Conservation (phyloP, 1,140 invertebrate genomes). For the Drosophila serrata region DNA sequence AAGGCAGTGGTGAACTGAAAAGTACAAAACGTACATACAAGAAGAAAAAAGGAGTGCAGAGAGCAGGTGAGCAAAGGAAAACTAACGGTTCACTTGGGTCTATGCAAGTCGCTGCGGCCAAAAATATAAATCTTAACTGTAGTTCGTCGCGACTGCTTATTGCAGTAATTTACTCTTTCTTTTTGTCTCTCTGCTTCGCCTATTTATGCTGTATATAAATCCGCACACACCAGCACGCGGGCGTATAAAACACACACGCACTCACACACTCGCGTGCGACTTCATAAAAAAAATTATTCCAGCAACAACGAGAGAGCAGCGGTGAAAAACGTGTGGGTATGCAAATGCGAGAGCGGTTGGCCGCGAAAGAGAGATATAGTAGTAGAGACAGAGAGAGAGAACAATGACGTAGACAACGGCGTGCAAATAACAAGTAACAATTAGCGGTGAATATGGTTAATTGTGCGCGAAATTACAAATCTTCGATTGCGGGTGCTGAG, state of each 20-base stretch:
- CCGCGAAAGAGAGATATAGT: slow-evolving; percentile 36
- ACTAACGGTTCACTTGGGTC: slow-evolving; percentile 32
- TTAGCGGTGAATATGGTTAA: slow-evolving; percentile 46
- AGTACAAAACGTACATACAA: slow-evolving; percentile 13
- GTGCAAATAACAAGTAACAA: slow-evolving; percentile 56
- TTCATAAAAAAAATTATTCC: slow-evolving; percentile 56
- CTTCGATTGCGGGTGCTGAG: slow-evolving; percentile 21
- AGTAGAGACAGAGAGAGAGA: slow-evolving; percentile 33
- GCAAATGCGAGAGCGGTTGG: slow-evolving; percentile 54
- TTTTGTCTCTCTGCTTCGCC: slow-evolving; percentile 54
- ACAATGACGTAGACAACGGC: slow-evolving; percentile 59
- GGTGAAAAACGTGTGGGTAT: slow-evolving; percentile 58
- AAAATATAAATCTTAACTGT: slow-evolving; percentile 67
- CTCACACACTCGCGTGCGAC: slow-evolving; percentile 28
- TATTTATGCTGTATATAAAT: slow-evolving; percentile 66
- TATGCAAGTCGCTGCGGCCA: slow-evolving; percentile 48
- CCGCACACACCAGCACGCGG: slow-evolving; percentile 23
- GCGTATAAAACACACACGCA: slow-evolving; percentile 18
- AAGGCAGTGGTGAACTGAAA: slow-evolving; percentile 49
- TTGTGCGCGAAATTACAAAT: slow-evolving; percentile 24
- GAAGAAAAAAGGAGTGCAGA: slow-evolving; percentile 9
- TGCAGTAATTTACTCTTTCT: slow-evolving; percentile 74
- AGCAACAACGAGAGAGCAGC: slow-evolving; percentile 57
- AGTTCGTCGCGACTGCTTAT: slow-evolving; percentile 59
- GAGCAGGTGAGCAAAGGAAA: slow-evolving; percentile 38